Conservation (phyloP, 2,888 invertebrate genomes). For the Morpho helenor region DNA sequence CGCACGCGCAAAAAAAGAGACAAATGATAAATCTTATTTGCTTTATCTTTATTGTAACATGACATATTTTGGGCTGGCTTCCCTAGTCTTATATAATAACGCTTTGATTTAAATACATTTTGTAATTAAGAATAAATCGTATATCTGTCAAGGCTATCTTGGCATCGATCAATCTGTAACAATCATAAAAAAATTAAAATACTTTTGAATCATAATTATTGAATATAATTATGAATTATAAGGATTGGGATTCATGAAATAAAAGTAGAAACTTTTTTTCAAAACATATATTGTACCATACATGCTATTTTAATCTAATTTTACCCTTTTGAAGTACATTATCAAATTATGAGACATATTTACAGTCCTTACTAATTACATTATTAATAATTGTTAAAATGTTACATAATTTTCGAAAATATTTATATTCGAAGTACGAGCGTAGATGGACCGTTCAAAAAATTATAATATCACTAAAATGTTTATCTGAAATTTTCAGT, state of each 20-base stretch:
- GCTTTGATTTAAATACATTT: too few relatives aligned
- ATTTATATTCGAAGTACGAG: not conserved
- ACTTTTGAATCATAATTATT: too few relatives aligned
- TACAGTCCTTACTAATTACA: conserved; percentile 28
- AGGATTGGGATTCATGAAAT: conserved; percentile 8
- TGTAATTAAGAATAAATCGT: too few relatives aligned
- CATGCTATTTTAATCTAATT: conserved; percentile 29
- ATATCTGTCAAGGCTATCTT: too few relatives aligned
- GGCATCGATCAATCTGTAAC: too few relatives aligned
- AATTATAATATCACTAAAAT: not conserved
- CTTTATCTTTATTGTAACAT: too few relatives aligned
- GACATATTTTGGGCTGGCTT: too few relatives aligned
- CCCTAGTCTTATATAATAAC: too few relatives aligned
- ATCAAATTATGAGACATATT: conserved; percentile 27
- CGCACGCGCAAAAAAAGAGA: too few relatives aligned
- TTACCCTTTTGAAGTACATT: conserved; percentile 26
- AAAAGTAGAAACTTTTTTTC: conserved; percentile 24
- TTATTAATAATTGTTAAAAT: conserved; percentile 20
- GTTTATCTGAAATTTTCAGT: conserved; percentile 1
- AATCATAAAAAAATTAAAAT: too few relatives aligned
- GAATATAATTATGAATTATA: too few relatives aligned
- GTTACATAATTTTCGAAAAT: conserved; percentile 18
- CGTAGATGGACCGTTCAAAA: not conserved
- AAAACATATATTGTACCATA: conserved; percentile 36
- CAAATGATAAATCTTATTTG: too few relatives aligned